A percentile compares a stretch with the other conserved stretches of the same genome.
Evolutionary conservation across 2,113 vertebrate genomes (phyloP).

Genomic region (Trogon surrucura): DNA sequence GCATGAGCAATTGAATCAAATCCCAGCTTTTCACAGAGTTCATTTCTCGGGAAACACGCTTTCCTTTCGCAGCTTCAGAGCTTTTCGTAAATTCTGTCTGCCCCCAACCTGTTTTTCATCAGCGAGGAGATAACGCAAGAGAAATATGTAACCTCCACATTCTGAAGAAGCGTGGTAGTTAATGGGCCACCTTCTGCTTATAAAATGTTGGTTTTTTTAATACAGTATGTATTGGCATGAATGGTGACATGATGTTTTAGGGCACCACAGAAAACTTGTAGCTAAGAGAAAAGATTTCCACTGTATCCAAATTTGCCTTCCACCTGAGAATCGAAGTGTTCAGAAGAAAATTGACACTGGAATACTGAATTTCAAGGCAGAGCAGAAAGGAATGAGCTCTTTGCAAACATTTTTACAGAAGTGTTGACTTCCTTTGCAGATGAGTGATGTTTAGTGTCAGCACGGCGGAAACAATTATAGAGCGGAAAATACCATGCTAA

Average conservation of each 20-base stretch:
- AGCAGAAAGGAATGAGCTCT: neutral
- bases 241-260: neutral
- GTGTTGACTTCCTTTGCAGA: neutral
- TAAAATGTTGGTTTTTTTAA: neutral
- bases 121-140: neutral
- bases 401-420: neutral
- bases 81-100: neutral
- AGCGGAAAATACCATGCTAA: neutral
- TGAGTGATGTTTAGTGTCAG: neutral
- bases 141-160: neutral
- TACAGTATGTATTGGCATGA: neutral
- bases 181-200: neutral
- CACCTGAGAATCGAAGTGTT: neutral
- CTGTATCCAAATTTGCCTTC: neutral
- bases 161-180: neutral
- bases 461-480: neutral
- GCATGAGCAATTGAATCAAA: neutral
- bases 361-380: neutral
- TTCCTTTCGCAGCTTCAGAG: neutral
- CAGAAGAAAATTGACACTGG: neutral
- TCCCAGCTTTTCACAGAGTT: rapidly evolving
- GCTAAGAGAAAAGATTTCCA: neutral
- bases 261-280: neutral
- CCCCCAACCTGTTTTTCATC: neutral
- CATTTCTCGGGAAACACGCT: neutral